These are phyloP conservation scores for Eubucco bourcierii DNA, from an alignment of 2,113 vertebrate genomes.

Conservation along the genomic window DNA sequence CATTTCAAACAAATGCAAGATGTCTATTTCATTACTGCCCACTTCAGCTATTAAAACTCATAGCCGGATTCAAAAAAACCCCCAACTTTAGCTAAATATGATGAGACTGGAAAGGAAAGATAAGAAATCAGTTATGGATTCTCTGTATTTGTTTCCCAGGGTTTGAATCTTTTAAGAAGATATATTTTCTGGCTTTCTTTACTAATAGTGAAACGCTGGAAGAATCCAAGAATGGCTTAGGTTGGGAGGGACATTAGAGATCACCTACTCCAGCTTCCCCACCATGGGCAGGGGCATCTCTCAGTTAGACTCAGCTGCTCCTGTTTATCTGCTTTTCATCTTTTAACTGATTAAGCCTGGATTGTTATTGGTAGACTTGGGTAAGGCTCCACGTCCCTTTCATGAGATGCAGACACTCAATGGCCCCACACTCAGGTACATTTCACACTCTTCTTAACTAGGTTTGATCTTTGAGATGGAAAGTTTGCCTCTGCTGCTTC, in stretches of 20 bases:
- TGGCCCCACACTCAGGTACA: neutral
- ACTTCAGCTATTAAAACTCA: slow-evolving; percentile 3
- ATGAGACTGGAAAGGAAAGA: neutral
- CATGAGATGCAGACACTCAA: neutral
- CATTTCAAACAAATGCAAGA: slow-evolving; percentile 42
- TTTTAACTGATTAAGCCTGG: neutral
- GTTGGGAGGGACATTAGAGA: too few relatives aligned
- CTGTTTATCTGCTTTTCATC: neutral
- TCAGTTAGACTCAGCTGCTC: too few relatives aligned
- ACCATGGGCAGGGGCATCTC: too few relatives aligned
- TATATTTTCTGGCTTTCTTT: neutral
- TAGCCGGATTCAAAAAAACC: neutral
- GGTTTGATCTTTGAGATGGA: neutral
- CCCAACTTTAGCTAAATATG: neutral
- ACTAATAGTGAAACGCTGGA: neutral
- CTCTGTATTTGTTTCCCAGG: neutral
- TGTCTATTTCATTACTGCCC: neutral
- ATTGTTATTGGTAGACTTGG: neutral
- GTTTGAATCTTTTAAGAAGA: slow-evolving; percentile 3
- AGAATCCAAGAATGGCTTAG: neutral
- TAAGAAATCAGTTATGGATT: neutral
- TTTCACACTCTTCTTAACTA: neutral
- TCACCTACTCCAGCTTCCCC: too few relatives aligned
- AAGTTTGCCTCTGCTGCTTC: neutral
- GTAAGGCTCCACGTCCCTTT: neutral